Conservation (phyloP, 2,888 invertebrate species). For the Hydraecia micacea region DNA sequence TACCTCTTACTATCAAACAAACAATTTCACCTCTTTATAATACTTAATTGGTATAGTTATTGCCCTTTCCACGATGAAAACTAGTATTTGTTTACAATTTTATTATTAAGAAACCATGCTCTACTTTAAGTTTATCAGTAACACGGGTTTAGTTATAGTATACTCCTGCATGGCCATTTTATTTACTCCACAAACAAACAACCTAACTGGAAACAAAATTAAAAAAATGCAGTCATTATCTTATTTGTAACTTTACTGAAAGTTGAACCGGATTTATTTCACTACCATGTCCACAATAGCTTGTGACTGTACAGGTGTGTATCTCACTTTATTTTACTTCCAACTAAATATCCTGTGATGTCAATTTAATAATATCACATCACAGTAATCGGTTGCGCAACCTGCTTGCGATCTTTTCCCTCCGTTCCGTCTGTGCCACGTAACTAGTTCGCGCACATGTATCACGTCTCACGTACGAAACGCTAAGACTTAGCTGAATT, state of each 20-base stretch:
- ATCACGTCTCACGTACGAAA: conserved; percentile 40
- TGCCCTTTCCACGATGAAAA: not conserved
- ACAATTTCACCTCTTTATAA: not conserved
- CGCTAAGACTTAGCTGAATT: conserved; percentile 53
- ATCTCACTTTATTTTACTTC: not conserved
- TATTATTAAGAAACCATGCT: not conserved
- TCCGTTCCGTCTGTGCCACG: not conserved
- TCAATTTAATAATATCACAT: not conserved
- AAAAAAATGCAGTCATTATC: no score
- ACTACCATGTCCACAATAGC: not conserved
- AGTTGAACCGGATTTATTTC: not conserved
- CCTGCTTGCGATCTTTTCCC: not conserved
- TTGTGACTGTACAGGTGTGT: not conserved
- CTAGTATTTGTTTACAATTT: no score
- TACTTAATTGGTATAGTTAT: no score
- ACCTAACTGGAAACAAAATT: not conserved
- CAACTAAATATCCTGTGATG: not conserved
- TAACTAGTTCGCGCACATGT: conserved; percentile 32
- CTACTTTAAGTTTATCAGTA: no score
- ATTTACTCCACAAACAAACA: not conserved
- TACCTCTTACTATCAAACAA: not conserved
- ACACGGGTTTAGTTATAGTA: not conserved
- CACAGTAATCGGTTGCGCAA: not conserved
- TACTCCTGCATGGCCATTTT: not conserved
- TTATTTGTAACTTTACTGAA: not conserved